Evolutionary conservation across 2,888 invertebrate species (phyloP), one percentile per base, ranked within the genome.

Genomic region (Noctua pronuba): DNA sequence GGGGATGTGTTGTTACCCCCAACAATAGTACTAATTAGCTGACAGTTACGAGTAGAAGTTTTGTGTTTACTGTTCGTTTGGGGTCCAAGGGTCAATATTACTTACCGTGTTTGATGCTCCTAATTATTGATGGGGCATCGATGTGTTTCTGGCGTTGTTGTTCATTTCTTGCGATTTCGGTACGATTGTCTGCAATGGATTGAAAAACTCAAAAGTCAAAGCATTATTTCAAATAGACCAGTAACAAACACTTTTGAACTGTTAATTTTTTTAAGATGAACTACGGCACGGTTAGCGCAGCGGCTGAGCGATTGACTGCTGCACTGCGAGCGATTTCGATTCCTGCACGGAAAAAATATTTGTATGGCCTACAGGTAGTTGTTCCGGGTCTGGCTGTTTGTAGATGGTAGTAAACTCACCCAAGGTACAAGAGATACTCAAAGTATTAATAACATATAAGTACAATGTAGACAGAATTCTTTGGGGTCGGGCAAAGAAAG

Each of bases 21-120:
- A 93, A 95, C 95, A 95, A 95, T 95, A 92, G 93, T 88, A 90
- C 93, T 95, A 95, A 96, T 96, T 95, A 95, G 95, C 93, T 91
- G 92, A 91, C 92, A 92, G 92, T 94, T 93, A 92, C 88, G 88
- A 67, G 86, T 79, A 77, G 67, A 77, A 82, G 75, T 83, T 87
- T 88, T 86, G 80, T 92, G 91, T 93, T 93, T 92, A 90, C 92
- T 92, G 92, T 89, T 89, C 84, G 90, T 90, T 88, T 82, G 81
- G 85, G 88, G 89, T 87, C 83, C 86, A 81, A 85, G 89, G 89
- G 86, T 82, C 75, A 86, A 76, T 72, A 67, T 64, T 73, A 73
- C 66, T 73, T 73, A 77, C 58, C 79, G 79, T 81, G 84, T 74
- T 82, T 81, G 66, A 75, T 83, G 66, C 24, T 70, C 24, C 55